Conservation (phyloP, 2,113 vertebrate genomes). For the Oreochromis spilurus region DNA sequence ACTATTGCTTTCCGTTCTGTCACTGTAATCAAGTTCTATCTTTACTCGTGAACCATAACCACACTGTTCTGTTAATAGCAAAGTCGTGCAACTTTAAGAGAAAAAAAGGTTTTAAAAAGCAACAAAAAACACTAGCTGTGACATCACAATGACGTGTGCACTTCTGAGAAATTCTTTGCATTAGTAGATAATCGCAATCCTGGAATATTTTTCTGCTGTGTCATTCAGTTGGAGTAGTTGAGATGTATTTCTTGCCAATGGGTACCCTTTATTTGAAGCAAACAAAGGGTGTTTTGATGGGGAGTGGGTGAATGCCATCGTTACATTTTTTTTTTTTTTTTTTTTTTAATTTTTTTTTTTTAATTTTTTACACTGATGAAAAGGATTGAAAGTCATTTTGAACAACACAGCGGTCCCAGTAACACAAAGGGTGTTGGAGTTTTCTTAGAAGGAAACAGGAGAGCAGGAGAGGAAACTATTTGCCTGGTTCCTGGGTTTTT, state of each 20-base stretch:
- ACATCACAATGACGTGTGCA: not conserved
- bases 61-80: not conserved
- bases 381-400: not conserved
- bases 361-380: not conserved
- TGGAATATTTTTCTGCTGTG: not conserved
- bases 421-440: not conserved
- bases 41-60: not conserved
- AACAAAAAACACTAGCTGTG: not conserved
- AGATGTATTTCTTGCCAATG: not conserved
- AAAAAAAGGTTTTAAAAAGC: not conserved
- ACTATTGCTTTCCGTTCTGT: not conserved
- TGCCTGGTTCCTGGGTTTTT: no score
- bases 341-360: no score
- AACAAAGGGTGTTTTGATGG: not conserved
- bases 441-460: not conserved
- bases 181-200: not conserved
- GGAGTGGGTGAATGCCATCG: accelerated
- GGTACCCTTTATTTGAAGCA: not conserved
- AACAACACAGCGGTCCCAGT: not conserved
- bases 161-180: not conserved
- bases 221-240: not conserved
- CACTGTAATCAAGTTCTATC: not conserved
- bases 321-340: not conserved
- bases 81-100: not conserved
- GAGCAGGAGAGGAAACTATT: no score